These are phyloP conservation scores for Meliscaeva auricollis DNA, from an alignment of 2,888 invertebrate species.

Conservation along the genomic window DNA sequence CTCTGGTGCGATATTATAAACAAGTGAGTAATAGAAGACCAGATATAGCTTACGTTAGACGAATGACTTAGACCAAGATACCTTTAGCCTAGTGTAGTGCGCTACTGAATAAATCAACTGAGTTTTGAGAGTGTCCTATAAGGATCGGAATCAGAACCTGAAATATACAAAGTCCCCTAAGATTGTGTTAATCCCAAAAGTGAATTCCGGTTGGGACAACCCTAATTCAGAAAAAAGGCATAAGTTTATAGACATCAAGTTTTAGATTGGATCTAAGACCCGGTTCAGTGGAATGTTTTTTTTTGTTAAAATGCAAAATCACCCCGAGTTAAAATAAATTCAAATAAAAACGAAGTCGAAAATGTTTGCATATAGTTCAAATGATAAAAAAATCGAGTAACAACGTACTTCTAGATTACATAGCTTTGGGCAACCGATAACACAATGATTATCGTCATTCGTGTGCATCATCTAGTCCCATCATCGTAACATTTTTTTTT, in stretches of 20 bases:
- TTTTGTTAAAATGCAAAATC: not conserved
- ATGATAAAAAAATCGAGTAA: not conserved
- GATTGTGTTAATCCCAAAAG: too few species aligned
- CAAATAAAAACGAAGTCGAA: not conserved
- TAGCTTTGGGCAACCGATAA: slow-evolving; percentile 43
- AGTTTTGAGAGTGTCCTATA: too few species aligned
- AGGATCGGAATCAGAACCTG: too few species aligned
- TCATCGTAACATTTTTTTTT: slow-evolving; percentile 34
- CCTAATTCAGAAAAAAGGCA: too few species aligned
- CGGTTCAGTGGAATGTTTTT: not conserved
- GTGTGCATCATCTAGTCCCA: not conserved
- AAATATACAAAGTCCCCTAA: too few species aligned
- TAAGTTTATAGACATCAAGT: not conserved
- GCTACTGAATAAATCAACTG: too few species aligned
- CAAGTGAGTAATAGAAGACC: too few species aligned
- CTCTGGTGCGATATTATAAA: too few species aligned
- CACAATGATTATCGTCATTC: slow-evolving; percentile 23
- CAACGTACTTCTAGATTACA: slow-evolving; percentile 34
- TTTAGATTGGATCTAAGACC: not conserved
- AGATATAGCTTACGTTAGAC: too few species aligned
- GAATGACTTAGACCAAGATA: too few species aligned
- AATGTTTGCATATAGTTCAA: not conserved
- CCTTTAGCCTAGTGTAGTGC: too few species aligned
- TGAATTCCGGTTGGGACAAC: too few species aligned
- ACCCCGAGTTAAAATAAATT: not conserved